Percentiles rank a stretch among this genome's conserved stretches.
Conservation (phyloP, 2,113 vertebrate genomes). For the Recurvirostra avosetta region DNA sequence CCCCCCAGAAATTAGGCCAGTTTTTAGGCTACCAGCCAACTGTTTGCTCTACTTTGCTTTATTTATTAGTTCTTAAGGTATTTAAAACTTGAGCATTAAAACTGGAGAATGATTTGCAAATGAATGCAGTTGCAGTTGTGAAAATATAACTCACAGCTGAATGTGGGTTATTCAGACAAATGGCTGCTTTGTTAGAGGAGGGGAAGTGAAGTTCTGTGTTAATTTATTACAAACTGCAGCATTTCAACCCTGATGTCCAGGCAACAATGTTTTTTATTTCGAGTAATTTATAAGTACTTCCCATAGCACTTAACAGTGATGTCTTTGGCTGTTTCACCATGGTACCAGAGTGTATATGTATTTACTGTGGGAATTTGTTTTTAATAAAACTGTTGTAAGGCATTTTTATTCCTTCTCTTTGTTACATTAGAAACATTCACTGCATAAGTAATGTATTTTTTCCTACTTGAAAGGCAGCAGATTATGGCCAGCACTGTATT, state of each 20-base stretch:
- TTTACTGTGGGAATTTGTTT: constrained; percentile 89
- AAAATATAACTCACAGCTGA: constrained; percentile 93
- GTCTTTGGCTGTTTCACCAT: constrained; percentile 76
- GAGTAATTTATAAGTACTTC: constrained; percentile 87
- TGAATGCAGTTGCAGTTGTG: constrained; percentile 93
- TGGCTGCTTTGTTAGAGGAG: constrained; percentile 81
- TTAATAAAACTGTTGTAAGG: constrained; percentile 84
- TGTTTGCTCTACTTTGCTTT: constrained; percentile 87
- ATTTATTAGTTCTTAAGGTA: constrained; percentile 91
- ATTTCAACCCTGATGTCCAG: constrained; percentile 93
- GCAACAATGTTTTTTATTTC: constrained; percentile 92
- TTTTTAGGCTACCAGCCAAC: constrained; percentile 84
- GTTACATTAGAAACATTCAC: constrained; percentile 79
- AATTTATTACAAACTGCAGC: constrained; percentile 95
- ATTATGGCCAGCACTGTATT: constrained; percentile 68
- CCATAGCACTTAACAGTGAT: constrained; percentile 81
- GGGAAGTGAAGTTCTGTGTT: constrained; percentile 85
- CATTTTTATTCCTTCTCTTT: constrained; percentile 83
- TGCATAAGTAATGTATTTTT: constrained; percentile 82
- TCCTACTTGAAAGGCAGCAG: constrained; percentile 72
- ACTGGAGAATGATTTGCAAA: constrained; percentile 92
- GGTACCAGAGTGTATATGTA: constrained; percentile 79
- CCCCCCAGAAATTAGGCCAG: constrained; percentile 77
- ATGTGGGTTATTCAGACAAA: constrained; percentile 90
- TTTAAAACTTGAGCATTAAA: constrained; percentile 91